Base-by-base conservation (phyloP, 2,888 invertebrate genomes). In the Scrobipalpa atriplicella region DNA sequence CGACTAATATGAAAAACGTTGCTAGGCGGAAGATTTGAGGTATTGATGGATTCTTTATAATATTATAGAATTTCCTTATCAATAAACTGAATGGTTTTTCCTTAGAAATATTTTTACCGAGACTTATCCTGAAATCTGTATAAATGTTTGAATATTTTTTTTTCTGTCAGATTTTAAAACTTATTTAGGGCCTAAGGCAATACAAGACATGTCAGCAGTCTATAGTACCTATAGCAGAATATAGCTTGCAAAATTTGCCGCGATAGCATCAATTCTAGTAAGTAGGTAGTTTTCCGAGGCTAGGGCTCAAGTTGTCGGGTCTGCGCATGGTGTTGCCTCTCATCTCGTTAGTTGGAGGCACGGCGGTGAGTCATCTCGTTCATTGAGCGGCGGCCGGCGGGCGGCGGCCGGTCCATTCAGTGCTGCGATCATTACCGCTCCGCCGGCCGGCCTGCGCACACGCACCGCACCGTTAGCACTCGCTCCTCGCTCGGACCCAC, bases 371-470 rank as follows among this genome's bases (percentile, higher is more conserved):
- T 91, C 91, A 92, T 84, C 85, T 79, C 79, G 77, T 80, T 78
- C 83, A 83, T 81, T 83, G 81, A 83, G 82, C 75, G 77, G 76
- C 77, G 83, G 88, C 80, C 82, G 83, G 75, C 76, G 82, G 56
- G 58, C 83, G 83, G 75, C 76, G 81, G 81, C 74, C 76, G 82
- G 88, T 86, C 90, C 91, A 91, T 91, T 91, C 86, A 91, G 87
- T 83, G 87, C 88, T 81, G 86, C 85, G 86, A 87, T 91, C 90
- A 90, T 90, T 91, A 91, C 91, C 84, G 89, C 85, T 92, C 84
- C 87, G 86, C 90, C 91, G 90, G 93, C 92, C 93, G 93, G 88
- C 84, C 88, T 79, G 89, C 86, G 85, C 90, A 84, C 90, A 90
- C 89, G 86, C 91, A 84, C 84, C 78, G 86, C 89, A 89, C 86